A percentile compares a stretch with the other conserved stretches of the same genome.
These are phyloP conservation scores for Scaptomyza tumidula DNA, from an alignment of 2,888 invertebrate genomes.

Conservation along the genomic window DNA sequence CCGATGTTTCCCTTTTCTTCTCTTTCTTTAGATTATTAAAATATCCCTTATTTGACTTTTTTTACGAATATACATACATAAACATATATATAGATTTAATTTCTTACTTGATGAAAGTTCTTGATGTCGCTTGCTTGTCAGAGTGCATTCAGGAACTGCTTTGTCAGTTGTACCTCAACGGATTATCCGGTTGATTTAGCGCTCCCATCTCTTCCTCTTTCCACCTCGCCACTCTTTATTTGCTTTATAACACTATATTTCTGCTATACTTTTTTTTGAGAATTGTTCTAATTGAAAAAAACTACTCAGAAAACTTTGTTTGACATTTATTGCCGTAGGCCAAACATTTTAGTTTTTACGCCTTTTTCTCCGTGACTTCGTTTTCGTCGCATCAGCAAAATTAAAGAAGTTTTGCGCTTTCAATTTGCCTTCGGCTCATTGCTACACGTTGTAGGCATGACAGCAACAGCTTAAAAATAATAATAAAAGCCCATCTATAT, in stretches of 20 bases:
- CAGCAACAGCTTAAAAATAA: slow-evolving; percentile 19
- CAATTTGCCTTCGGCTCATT: slow-evolving; percentile 61
- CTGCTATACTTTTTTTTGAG: slow-evolving; percentile 2
- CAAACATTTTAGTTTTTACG: slow-evolving; percentile 61
- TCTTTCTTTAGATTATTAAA: slow-evolving; percentile 34
- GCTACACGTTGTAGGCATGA: slow-evolving; percentile 36
- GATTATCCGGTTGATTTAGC: slow-evolving; percentile 34
- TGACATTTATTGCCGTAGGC: slow-evolving; percentile 76
- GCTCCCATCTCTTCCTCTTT: slow-evolving; percentile 7
- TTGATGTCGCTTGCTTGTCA: slow-evolving; percentile 54
- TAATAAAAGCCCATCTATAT: background rate
- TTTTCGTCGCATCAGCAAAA: slow-evolving; percentile 62
- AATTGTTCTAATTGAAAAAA: slow-evolving; percentile 70
- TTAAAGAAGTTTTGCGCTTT: slow-evolving; percentile 74
- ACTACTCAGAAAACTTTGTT: slow-evolving; percentile 64
- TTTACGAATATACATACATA: background rate
- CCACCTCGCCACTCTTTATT: background rate
- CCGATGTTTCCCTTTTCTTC: background rate
- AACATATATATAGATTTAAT: no score
- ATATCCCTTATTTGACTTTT: slow-evolving; percentile 45
- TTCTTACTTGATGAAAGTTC: slow-evolving; percentile 16
- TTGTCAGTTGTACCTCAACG: slow-evolving; percentile 47
- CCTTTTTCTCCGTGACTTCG: slow-evolving; percentile 37
- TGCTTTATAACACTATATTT: background rate
- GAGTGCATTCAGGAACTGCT: slow-evolving; percentile 18